phyloP scores from a whole-genome alignment of 2,797 vertebrate genomes.

The Catostomus latipinnis region DNA sequence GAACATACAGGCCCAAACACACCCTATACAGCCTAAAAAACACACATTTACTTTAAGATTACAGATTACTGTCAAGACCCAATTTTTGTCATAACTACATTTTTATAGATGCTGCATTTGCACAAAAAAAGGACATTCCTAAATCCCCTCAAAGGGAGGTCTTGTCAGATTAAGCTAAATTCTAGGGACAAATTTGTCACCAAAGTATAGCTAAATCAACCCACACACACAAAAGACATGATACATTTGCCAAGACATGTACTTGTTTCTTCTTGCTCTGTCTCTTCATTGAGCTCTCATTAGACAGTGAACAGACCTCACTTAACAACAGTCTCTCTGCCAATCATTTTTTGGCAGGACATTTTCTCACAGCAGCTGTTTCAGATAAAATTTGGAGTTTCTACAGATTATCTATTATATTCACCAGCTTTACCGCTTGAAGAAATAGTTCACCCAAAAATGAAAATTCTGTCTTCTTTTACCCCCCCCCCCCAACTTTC shows the following conservation, averaged over 20 bases:
- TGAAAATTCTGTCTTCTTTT: not conserved
- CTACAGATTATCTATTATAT: conserved; percentile 19
- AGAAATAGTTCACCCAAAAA: not conserved
- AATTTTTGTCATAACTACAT: too few species aligned
- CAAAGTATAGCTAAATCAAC: too few species aligned
- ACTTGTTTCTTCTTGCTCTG: conserved; percentile 39
- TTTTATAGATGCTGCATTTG: too few species aligned
- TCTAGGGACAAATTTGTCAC: too few species aligned
- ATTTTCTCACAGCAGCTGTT: conserved; percentile 41
- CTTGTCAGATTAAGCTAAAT: too few species aligned
- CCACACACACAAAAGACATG: conserved; percentile 6
- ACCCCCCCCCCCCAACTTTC: not conserved
- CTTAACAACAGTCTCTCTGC: conserved; percentile 37
- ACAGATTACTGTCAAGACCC: too few species aligned
- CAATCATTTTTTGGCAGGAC: conserved; percentile 39
- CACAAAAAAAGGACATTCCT: too few species aligned
- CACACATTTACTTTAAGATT: not conserved
- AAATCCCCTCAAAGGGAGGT: too few species aligned
- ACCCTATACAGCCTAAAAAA: conserved; percentile 63
- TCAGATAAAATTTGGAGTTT: conserved; percentile 30
- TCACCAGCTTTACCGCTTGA: conserved; percentile 25
- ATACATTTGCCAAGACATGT: conserved; percentile 15
- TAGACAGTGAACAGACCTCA: conserved; percentile 43
- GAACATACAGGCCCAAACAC: conserved; percentile 73
- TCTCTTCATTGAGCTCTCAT: conserved; percentile 41